Evolutionary conservation across 2,797 vertebrate species (phyloP).

Genomic region (Premnoplex brunnescens): DNA sequence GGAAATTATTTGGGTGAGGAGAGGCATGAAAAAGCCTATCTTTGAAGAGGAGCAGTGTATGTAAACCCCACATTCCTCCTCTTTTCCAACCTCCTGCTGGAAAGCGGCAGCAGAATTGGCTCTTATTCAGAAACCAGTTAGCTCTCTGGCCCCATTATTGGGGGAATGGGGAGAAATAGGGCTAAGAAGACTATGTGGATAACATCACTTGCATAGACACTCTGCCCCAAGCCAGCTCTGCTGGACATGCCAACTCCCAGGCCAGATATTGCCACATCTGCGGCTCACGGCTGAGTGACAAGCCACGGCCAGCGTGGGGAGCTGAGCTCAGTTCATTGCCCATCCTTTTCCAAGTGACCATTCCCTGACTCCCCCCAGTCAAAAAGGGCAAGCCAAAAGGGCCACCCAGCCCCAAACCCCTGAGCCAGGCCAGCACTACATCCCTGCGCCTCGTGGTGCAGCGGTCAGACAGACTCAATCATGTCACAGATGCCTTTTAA

Average conservation of each 20-base stretch:
- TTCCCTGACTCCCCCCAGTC: not conserved
- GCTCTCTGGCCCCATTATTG: not conserved
- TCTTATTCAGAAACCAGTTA: not conserved
- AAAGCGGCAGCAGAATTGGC: not conserved
- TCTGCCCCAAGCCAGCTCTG: not conserved
- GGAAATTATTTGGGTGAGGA: not conserved
- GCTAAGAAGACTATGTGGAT: not conserved
- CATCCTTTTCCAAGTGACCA: not conserved
- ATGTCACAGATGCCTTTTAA: not conserved
- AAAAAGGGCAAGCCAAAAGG: not conserved
- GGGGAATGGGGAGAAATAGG: not conserved
- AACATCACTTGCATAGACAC: not conserved
- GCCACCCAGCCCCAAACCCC: not conserved
- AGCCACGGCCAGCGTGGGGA: accelerated
- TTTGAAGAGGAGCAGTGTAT: not conserved
- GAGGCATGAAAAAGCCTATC: not conserved
- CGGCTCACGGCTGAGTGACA: not conserved
- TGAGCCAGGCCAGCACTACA: accelerated
- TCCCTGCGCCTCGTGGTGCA: not conserved
- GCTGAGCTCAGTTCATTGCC: not conserved
- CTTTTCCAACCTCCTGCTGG: not conserved
- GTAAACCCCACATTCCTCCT: not conserved
- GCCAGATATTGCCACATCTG: not conserved
- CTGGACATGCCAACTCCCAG: not conserved
- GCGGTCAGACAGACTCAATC: not conserved